Conservation (phyloP, 2,113 vertebrate genomes). For the Cynocephalus volans region DNA sequence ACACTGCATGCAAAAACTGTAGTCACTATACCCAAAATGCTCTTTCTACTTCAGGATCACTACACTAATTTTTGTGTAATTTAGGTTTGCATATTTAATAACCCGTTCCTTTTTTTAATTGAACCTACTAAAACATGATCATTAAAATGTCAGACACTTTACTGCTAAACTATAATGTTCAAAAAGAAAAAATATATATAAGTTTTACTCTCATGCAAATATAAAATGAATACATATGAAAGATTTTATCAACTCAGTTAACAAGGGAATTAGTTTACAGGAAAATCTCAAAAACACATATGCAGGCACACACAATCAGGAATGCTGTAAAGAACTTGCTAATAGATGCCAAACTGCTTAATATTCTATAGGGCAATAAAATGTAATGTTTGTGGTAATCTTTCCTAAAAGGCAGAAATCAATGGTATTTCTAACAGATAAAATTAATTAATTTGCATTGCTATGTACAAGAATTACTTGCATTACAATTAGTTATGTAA, state of each 20-base stretch:
- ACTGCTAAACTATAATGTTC: not conserved
- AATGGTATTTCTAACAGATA: not conserved
- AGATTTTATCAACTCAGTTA: conserved; percentile 39
- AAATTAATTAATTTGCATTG: conserved; percentile 42
- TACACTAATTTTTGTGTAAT: not conserved
- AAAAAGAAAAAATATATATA: not conserved
- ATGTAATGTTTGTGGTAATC: not conserved
- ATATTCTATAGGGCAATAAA: not conserved
- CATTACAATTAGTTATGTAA: not conserved
- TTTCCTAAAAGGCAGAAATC: conserved; percentile 34
- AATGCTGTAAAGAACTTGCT: conserved; percentile 38
- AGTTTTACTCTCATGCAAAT: not conserved
- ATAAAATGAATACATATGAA: conserved; percentile 20
- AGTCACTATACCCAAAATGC: not conserved
- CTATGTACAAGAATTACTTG: not conserved
- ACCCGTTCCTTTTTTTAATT: not conserved
- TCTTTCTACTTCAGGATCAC: not conserved
- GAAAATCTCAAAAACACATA: conserved; percentile 12
- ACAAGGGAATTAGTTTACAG: not conserved
- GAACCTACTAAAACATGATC: not conserved
- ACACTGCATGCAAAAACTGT: not conserved
- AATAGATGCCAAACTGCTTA: not conserved
- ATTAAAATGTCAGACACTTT: conserved; percentile 13
- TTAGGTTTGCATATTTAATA: not conserved
- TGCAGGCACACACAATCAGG: not conserved